Conservation (phyloP, 2,888 invertebrate species). For the Julus scanicus region DNA sequence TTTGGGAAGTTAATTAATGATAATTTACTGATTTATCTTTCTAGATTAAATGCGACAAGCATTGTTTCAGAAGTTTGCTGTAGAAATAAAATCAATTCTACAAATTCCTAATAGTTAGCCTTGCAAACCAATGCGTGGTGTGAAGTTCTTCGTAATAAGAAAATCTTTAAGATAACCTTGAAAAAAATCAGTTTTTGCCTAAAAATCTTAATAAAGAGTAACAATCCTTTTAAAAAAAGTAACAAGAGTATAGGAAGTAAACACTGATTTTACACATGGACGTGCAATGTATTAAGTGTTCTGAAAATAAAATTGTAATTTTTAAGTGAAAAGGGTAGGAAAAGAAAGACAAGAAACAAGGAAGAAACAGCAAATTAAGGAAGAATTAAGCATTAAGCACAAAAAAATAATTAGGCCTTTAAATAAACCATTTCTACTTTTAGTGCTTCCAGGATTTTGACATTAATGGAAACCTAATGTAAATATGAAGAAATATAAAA, state of each 20-base stretch:
- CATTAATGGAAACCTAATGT: not conserved
- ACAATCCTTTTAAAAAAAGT: not conserved
- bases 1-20: too few relatives aligned
- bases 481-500: not conserved
- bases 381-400: not conserved
- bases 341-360: not conserved
- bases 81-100: too few relatives aligned
- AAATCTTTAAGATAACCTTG: too few relatives aligned
- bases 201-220: not conserved
- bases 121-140: too few relatives aligned
- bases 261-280: too few relatives aligned
- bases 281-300: not conserved
- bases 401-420: not conserved
- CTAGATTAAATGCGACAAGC: too few relatives aligned
- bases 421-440: not conserved
- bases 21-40: too few relatives aligned
- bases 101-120: too few relatives aligned
- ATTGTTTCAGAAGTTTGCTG: too few relatives aligned
- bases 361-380: not conserved
- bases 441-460: not conserved
- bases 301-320: not conserved
- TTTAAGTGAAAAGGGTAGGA: not conserved
- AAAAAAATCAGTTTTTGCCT: not conserved
- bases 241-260: too few relatives aligned
- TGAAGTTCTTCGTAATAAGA: too few relatives aligned